phyloP scores from a whole-genome alignment of 1,140 invertebrate genomes.

The Scaptomyza montana region DNA sequence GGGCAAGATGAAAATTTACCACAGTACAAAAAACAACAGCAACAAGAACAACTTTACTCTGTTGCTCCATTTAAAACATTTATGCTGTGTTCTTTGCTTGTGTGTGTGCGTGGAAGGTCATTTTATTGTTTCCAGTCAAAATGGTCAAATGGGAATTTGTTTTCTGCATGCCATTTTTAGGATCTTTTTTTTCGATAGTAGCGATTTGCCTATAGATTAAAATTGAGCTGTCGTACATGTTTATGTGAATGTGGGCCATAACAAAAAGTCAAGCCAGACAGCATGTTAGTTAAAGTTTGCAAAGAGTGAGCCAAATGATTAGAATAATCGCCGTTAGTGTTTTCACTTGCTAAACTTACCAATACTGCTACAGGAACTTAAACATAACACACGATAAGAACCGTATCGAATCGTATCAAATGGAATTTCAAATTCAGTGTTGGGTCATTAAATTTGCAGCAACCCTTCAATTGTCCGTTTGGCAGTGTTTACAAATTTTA shows the following conservation, averaged over 20 bases:
- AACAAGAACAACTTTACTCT: conserved; percentile 51
- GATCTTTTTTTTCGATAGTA: conserved; percentile 12
- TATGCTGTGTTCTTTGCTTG: conserved; percentile 38
- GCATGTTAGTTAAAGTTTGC: conserved; percentile 3
- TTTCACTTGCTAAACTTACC: conserved; percentile 42
- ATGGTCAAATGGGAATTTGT: conserved; percentile 76
- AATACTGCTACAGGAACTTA: not conserved
- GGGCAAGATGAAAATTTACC: conserved; percentile 20
- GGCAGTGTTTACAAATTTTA: conserved; percentile 38
- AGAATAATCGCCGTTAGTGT: conserved; percentile 73
- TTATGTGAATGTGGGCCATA: conserved; percentile 39
- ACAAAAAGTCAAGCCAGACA: conserved; percentile 9
- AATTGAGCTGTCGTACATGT: conserved; percentile 76
- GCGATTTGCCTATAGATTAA: conserved; percentile 66
- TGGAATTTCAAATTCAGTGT: conserved; percentile 10
- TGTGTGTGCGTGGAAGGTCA: conserved; percentile 45
- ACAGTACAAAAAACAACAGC: conserved; percentile 24
- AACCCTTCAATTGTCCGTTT: conserved; percentile 47
- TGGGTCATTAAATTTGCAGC: conserved; percentile 16
- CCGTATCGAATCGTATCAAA: not conserved
- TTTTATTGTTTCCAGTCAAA: conserved; percentile 79
- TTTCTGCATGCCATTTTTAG: conserved; percentile 38
- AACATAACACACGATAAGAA: conserved; percentile 24
- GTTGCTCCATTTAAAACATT: conserved; percentile 79
- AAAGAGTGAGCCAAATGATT: conserved; percentile 62